Conservation (phyloP, 2,888 invertebrate species). For the Orthosia cruda region DNA sequence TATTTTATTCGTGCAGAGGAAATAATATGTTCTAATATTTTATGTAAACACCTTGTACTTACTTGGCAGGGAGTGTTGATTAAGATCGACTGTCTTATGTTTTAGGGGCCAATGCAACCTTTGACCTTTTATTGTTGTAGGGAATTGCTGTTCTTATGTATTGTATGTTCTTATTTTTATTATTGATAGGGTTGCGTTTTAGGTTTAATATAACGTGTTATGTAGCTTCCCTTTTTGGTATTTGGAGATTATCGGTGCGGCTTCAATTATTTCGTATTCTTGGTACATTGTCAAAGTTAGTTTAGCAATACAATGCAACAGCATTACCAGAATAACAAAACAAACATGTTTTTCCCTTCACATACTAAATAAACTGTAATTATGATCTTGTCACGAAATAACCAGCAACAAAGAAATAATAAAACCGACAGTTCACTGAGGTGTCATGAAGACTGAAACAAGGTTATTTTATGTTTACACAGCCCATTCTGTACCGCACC, state of each 20-base stretch:
- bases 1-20: slow-evolving; percentile 80
- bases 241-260: not conserved
- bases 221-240: too few relatives aligned
- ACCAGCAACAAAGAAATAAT: slow-evolving; percentile 39
- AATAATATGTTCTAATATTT: slow-evolving; percentile 74
- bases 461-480: slow-evolving; percentile 34
- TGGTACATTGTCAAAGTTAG: not conserved
- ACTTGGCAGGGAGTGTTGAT: slow-evolving; percentile 22
- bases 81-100: slow-evolving; percentile 28
- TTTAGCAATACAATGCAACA: not conserved
- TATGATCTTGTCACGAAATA: slow-evolving; percentile 40
- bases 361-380: slow-evolving; percentile 37
- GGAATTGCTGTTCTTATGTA: not conserved
- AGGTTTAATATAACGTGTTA: too few relatives aligned
- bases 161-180: too few relatives aligned
- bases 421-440: slow-evolving; percentile 36
- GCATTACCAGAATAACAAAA: not conserved
- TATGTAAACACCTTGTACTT: slow-evolving; percentile 55
- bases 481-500: slow-evolving; percentile 21
- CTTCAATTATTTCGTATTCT: not conserved
- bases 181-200: too few relatives aligned
- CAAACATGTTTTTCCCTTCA: slow-evolving; percentile 4
- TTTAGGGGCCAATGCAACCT: slow-evolving; percentile 2
- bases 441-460: slow-evolving; percentile 48
- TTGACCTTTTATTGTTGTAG: not conserved